phyloP scores from a whole-genome alignment of 2,888 invertebrate genomes.

The Tiliacea citrago region DNA sequence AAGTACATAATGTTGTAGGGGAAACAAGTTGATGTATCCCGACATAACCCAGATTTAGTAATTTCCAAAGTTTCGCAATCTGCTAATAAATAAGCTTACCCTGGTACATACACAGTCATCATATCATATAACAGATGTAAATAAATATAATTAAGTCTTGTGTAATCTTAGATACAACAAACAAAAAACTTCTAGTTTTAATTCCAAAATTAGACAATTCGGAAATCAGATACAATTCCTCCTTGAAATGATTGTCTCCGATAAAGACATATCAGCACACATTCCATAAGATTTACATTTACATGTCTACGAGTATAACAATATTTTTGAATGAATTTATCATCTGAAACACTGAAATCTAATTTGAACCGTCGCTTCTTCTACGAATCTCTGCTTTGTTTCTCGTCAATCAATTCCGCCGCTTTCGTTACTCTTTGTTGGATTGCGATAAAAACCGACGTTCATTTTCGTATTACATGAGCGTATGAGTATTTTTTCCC shows the following conservation, averaged over 20 bases:
- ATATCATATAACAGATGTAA: conserved; percentile 9
- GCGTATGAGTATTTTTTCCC: background rate
- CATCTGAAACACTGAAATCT: background rate
- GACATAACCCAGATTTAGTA: background rate
- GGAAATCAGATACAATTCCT: conserved; percentile 39
- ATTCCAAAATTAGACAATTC: conserved; percentile 21
- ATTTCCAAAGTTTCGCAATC: background rate
- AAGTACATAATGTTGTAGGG: background rate
- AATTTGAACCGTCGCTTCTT: background rate
- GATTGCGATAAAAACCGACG: background rate
- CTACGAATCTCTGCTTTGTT: background rate
- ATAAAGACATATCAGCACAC: conserved; percentile 14
- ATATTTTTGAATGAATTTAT: conserved; percentile 17
- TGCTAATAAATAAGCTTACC: background rate
- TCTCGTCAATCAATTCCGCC: background rate
- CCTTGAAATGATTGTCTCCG: conserved; percentile 4
- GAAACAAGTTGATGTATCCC: background rate
- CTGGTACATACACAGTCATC: background rate
- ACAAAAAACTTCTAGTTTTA: conserved; percentile 9
- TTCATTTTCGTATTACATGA: background rate
- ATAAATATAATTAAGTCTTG: background rate
- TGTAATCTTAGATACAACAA: background rate
- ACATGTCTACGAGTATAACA: background rate
- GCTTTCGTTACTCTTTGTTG: background rate
- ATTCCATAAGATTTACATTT: conserved; percentile 23